These are phyloP conservation scores for Hydrozoanthus tunicans DNA, from an alignment of 64 coral and sea anemone genomes.

Conservation along the genomic window DNA sequence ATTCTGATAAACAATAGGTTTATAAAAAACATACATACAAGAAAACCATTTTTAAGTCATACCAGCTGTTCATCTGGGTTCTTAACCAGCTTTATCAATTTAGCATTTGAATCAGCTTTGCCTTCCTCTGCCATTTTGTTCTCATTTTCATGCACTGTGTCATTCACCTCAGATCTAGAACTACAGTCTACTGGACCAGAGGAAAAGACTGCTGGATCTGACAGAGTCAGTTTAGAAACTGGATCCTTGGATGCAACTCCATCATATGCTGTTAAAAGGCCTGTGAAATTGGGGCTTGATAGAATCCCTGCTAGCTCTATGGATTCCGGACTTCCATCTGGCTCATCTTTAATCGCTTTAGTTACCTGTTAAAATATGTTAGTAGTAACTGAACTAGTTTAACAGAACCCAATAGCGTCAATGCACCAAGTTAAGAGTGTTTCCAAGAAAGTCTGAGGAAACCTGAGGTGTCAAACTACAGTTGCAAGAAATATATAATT, in stretches of 20 bases:
- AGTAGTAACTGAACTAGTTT: too few species aligned
- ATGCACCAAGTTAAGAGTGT: too few species aligned
- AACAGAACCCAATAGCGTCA: too few species aligned
- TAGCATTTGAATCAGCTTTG: background rate
- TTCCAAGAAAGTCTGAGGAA: too few species aligned
- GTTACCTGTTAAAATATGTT: background rate
- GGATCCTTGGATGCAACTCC: conserved; percentile 39
- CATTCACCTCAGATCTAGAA: too few species aligned
- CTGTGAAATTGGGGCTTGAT: conserved; percentile 25
- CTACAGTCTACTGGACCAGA: background rate
- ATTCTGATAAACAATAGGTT: background rate
- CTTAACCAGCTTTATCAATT: conserved; percentile 66
- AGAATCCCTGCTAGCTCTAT: conserved; percentile 16
- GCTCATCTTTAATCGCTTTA: conserved; percentile 8
- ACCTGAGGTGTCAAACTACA: too few species aligned
- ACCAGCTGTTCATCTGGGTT: conserved; percentile 80
- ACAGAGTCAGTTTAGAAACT: background rate
- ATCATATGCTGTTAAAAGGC: conserved; percentile 74
- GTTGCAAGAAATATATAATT: too few species aligned
- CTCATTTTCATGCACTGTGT: background rate
- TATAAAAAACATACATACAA: background rate
- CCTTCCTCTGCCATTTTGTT: background rate
- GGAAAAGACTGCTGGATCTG: background rate
- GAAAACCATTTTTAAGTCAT: background rate
- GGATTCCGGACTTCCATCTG: conserved; percentile 15